Evolutionary conservation across 2,888 invertebrate genomes (phyloP).

Genomic region (Drosophila flavopinicola): DNA sequence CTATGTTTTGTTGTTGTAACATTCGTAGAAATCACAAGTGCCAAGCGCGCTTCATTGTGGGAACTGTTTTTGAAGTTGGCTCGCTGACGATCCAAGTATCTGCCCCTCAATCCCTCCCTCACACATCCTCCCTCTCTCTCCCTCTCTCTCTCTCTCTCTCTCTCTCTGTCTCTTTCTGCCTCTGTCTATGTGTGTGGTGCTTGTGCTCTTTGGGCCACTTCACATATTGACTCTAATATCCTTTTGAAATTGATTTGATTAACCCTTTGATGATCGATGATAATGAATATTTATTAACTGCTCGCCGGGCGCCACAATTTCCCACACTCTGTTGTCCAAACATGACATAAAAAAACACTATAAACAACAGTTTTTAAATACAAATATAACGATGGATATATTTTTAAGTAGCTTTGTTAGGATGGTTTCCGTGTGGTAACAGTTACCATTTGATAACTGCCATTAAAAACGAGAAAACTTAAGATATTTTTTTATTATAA

Average conservation of each 20-base stretch:
- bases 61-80: slow-evolving; percentile 72
- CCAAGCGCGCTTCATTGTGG: slow-evolving; percentile 80
- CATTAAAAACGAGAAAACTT: slow-evolving; percentile 59
- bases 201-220: slow-evolving; percentile 41
- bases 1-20: slow-evolving; percentile 65
- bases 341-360: slow-evolving; percentile 47
- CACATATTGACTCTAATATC: slow-evolving; percentile 68
- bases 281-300: slow-evolving; percentile 77
- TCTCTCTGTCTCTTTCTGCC: background rate
- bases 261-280: slow-evolving; percentile 70
- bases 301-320: slow-evolving; percentile 56
- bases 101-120: slow-evolving; percentile 38
- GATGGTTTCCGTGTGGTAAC: slow-evolving; percentile 50
- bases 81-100: slow-evolving; percentile 50
- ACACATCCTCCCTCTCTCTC: slow-evolving; percentile 5
- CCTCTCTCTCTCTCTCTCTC: background rate
- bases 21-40: slow-evolving; percentile 82
- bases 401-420: slow-evolving; percentile 37
- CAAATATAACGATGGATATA: slow-evolving; percentile 46
- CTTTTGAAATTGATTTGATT: slow-evolving; percentile 71
- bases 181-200: slow-evolving; percentile 6
- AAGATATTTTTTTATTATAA: slow-evolving; percentile 56
- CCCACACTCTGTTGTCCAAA: slow-evolving; percentile 68
- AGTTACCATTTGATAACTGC: slow-evolving; percentile 69
- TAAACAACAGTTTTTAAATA: slow-evolving; percentile 51